These are phyloP conservation scores for Siniperca chuatsi DNA, from an alignment of 2,113 vertebrate species.

Conservation along the genomic window DNA sequence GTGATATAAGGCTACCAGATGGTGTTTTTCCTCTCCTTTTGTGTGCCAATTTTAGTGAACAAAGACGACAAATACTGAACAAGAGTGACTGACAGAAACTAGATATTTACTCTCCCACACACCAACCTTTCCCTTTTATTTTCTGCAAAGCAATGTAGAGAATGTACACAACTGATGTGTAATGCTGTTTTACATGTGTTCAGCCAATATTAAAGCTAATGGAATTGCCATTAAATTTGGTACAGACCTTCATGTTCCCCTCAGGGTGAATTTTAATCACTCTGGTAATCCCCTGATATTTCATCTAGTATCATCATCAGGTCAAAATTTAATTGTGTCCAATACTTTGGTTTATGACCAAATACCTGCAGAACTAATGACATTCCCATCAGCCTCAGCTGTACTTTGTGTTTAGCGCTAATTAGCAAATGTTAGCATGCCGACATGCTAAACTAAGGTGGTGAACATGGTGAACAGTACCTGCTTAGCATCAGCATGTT, in stretches of 20 bases:
- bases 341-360: too few relatives aligned
- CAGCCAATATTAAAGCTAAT: not conserved
- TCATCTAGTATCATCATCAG: too few relatives aligned
- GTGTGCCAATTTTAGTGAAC: slow-evolving; percentile 10
- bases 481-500: too few relatives aligned
- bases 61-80: not conserved
- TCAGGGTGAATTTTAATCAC: not conserved
- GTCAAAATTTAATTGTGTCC: too few relatives aligned
- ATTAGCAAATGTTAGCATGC: too few relatives aligned
- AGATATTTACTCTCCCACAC: slow-evolving; percentile 26
- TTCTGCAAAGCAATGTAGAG: not conserved
- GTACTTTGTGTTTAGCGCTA: too few relatives aligned
- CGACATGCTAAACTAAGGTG: too few relatives aligned
- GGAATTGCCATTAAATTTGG: not conserved
- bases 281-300: too few relatives aligned
- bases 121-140: not conserved
- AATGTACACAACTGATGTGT: not conserved
- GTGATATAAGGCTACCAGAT: slow-evolving; percentile 18
- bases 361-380: too few relatives aligned
- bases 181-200: not conserved
- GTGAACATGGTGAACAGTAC: too few relatives aligned
- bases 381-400: too few relatives aligned
- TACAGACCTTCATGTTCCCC: not conserved
- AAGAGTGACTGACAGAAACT: not conserved
- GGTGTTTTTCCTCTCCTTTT: slow-evolving; percentile 6